Base-by-base conservation (phyloP, 1,140 invertebrate species). In the Carposina sasakii region DNA sequence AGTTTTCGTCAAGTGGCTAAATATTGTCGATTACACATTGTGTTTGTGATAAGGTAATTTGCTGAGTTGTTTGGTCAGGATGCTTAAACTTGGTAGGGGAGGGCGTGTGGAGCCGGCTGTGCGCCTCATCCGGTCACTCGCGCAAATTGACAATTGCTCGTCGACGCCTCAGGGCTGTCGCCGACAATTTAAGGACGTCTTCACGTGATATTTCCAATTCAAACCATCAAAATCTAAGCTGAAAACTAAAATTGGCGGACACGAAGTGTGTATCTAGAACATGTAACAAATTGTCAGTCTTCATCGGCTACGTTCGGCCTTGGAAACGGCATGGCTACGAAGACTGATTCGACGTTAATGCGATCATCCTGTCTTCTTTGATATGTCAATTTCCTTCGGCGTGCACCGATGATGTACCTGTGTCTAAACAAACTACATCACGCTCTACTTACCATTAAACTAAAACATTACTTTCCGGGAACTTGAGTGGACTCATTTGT, bases 91-190 rank as follows among this genome's bases (percentile, higher is more conserved):
- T 20, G 24, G 66, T 69, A 69, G 64, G 76, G 69, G 75, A 65
- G 66, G 71, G 61, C 50, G 60, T 55, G 57, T 62, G 54, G 53
- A 47, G 46, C 56, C 63, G 57, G 56, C 62, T 57, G 59, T 63
- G 60, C 65, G 71, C 68, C 69, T 69, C 76, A 78, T 81, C 76
- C 76, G 74, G 76, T 71, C 65, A 46, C 57, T 58, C 55, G 60
- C 59, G 65, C 62, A 71, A 77, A 78, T 78, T 78, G 71, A 68
- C 73, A 75, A 78, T 75, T 81, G 66, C 56, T 46, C 48, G 57
- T 53, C 59, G 65, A 46, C 54, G 52, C 42, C 63, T 60, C 63
- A 66, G 66, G 60, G 63, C 66, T 68, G 59, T 54, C 65, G 58
- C 51, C 46, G 34, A 10, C 28, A 13, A 13, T 13, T 30, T 10